Evolutionary conservation across 2,888 invertebrate genomes (phyloP), one percentile per base, ranked within the genome.

Genomic region (Argyresthia goedartella): DNA sequence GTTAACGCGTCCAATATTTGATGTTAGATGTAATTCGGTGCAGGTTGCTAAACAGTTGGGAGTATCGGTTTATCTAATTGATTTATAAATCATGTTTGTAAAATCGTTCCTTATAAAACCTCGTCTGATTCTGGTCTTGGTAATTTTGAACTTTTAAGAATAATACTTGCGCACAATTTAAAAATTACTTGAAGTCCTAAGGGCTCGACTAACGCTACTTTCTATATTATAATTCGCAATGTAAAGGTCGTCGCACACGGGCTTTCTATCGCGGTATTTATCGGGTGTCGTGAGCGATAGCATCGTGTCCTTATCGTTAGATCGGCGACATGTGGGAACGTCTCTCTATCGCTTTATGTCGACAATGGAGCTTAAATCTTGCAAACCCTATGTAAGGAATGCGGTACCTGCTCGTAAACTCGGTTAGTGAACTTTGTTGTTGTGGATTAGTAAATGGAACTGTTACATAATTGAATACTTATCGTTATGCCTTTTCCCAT

Each of bases 281-380:
- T 9, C 64, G 64, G 62, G 56, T 54, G 56, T 55, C 56, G 51
- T 51, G 50, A 49, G 54, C 58, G 65, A 71, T 68, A 57, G 56
- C 67, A 74, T 76, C 74, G 61, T 62, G 60, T 60, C 62, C 59
- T 71, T 74, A 76, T 73, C 71, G 60, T 57, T 54, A 56, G 36
- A 73, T 73, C 71, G 59, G 60, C 69, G 66, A 66, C 66, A 69
- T 71, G 65, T 68, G 65, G 59, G 64, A 64, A 49, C 49, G 39
- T 11, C 39, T 39, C 10, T 39, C 39, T 39, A n/a, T 39, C n/a
- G 39, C 39, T 39, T 39, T 39, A 39, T 39, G 3, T 8, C n/a
- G n/a, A 39, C 39, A 39, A 39, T 39, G 39, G 39, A 39, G 39
- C n/a, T 39, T 39, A 9, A n/a, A 25, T 25, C 6, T 25, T 25